A percentile compares a stretch with the other conserved stretches of the same genome.
Evolutionary conservation across 37 sponge, comb jelly and placozoan genomes (phyloP).

Genomic region (Dysidea cf. avara): DNA sequence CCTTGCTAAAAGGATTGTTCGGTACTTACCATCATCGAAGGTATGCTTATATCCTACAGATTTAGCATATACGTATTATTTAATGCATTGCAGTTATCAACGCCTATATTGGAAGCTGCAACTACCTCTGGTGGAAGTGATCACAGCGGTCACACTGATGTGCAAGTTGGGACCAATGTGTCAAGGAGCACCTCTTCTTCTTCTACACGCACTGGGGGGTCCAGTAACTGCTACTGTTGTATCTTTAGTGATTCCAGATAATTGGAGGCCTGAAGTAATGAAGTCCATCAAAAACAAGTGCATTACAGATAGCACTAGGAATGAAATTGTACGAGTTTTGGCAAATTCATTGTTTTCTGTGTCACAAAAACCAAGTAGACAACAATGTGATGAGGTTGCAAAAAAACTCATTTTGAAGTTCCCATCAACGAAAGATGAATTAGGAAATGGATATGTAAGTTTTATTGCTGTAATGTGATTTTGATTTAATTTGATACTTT

Average conservation of each 20-base stretch:
- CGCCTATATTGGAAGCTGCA: no score
- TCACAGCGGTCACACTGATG: no score
- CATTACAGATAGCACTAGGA: not conserved
- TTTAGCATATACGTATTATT: no score
- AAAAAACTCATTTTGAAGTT: conserved; percentile 38
- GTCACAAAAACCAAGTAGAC: conserved; percentile 23
- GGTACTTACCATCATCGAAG: no score
- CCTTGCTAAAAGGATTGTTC: conserved; percentile 10
- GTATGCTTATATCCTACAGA: no score
- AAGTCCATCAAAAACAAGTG: conserved; percentile 2
- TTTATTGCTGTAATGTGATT: not conserved
- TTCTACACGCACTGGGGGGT: not conserved
- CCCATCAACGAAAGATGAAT: conserved; percentile 29
- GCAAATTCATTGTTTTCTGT: conserved; percentile 23
- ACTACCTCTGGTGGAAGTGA: no score
- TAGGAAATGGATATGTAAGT: no score
- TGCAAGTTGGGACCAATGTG: no score
- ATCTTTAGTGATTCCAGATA: conserved; percentile 11
- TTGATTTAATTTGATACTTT: not conserved
- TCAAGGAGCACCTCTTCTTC: not conserved
- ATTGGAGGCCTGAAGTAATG: conserved; percentile 23
- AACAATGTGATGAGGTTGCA: conserved; percentile 18
- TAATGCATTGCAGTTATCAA: no score
- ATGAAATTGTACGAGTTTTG: conserved; percentile 21
- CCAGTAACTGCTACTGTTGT: not conserved